phyloP scores from a whole-genome alignment of 1,140 invertebrate species.

The Drosophila rhopaloa region DNA sequence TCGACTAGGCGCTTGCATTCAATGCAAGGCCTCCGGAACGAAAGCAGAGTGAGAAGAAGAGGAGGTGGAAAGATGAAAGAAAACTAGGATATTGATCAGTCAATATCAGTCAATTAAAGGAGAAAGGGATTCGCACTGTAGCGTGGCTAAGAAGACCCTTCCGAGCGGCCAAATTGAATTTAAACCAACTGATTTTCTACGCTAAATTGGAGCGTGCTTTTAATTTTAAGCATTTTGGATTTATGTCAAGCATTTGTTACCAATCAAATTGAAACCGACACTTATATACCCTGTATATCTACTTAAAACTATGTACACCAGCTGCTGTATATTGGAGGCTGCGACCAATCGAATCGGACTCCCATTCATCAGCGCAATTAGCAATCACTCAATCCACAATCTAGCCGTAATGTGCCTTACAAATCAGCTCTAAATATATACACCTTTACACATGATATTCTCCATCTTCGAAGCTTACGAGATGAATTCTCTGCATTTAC shows the following conservation, averaged over 20 bases:
- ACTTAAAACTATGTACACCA: constrained; percentile 27
- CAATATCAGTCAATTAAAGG: constrained; percentile 77
- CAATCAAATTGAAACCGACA: constrained; percentile 8
- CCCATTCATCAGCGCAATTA: constrained; percentile 64
- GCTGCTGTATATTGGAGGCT: constrained; percentile 35
- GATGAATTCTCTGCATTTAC: constrained; percentile 36
- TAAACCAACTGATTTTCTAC: constrained; percentile 43
- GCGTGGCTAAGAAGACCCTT: constrained; percentile 15
- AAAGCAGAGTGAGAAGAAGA: constrained; percentile 20
- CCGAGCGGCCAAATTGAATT: constrained; percentile 53
- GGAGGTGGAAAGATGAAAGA: constrained; percentile 1
- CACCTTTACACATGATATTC: constrained; percentile 17
- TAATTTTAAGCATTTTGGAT: constrained; percentile 34
- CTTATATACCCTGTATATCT: constrained; percentile 18
- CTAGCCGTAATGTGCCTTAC: constrained; percentile 70
- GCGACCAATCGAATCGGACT: constrained; percentile 47
- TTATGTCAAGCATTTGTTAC: constrained; percentile 34
- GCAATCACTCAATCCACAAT: constrained; percentile 56
- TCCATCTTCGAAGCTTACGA: constrained; percentile 7
- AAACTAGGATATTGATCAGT: constrained; percentile 62
- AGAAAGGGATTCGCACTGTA: constrained; percentile 4
- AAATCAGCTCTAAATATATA: constrained; percentile 47
- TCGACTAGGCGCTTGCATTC: constrained; percentile 39
- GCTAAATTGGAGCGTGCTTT: constrained; percentile 12
- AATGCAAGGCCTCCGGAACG: constrained; percentile 41